Evolutionary conservation across 2,113 vertebrate genomes (phyloP).

Genomic region (Corythoichthys haematopterus): DNA sequence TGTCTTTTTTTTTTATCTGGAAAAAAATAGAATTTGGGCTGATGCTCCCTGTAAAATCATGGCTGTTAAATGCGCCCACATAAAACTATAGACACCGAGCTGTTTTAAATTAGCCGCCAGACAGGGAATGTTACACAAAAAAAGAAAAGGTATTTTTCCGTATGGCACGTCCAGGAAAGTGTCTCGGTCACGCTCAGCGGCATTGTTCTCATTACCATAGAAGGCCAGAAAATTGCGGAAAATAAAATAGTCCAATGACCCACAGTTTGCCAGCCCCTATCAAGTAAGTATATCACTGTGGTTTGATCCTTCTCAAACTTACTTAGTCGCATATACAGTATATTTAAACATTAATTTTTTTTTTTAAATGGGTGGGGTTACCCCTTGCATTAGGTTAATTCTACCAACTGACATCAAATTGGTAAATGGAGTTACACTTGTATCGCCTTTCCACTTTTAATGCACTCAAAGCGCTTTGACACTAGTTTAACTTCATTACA

Average conservation of each 20-base stretch:
- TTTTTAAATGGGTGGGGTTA: no score
- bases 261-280: background rate
- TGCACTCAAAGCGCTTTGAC: no score
- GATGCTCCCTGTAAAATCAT: constrained; percentile 37
- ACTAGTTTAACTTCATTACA: no score
- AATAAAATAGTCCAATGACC: background rate
- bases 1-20: background rate
- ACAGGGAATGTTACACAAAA: constrained; percentile 54
- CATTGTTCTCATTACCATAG: constrained; percentile 48
- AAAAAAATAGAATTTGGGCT: constrained; percentile 17
- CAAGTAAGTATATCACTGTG: background rate
- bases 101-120: constrained; percentile 62
- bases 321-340: no score
- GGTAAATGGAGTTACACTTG: no score
- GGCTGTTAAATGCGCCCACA: constrained; percentile 36
- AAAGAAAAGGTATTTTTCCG: constrained; percentile 55
- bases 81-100: constrained; percentile 38
- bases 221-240: background rate
- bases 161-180: constrained; percentile 55
- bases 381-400: background rate
- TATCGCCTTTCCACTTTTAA: no score
- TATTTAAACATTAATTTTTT: background rate
- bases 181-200: constrained; percentile 56
- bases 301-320: background rate
- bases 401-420: no score